These are phyloP conservation scores for Drosophila trichaetosa DNA, from an alignment of 2,888 invertebrate genomes.

Conservation along the genomic window DNA sequence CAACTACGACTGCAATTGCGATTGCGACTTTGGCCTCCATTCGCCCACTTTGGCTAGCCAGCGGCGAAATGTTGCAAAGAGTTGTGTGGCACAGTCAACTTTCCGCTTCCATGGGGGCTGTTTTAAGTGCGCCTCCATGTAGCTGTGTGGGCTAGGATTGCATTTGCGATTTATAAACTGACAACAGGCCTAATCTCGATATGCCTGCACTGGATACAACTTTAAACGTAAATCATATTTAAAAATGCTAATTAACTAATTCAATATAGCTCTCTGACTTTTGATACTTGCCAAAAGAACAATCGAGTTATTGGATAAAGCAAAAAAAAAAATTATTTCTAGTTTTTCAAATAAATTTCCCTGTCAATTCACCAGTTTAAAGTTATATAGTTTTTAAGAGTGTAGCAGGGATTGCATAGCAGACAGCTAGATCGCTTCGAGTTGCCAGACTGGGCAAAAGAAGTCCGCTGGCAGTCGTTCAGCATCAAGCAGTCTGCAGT, in stretches of 20 bases:
- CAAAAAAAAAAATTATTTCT: background rate
- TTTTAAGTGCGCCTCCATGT: background rate
- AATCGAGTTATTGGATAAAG: background rate
- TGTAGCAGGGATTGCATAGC: background rate
- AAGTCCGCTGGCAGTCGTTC: background rate
- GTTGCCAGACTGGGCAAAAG: background rate
- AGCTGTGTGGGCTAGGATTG: conserved; percentile 28
- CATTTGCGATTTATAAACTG: background rate
- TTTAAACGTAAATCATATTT: background rate
- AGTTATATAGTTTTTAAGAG: background rate
- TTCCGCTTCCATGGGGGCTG: conserved; percentile 29
- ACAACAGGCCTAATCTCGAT: background rate
- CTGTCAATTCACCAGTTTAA: background rate
- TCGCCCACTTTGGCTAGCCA: conserved; percentile 43
- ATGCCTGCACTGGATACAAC: background rate
- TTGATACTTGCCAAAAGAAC: background rate
- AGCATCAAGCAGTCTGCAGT: background rate
- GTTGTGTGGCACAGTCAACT: background rate
- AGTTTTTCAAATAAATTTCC: background rate
- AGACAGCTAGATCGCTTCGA: background rate
- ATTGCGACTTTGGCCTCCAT: conserved; percentile 44
- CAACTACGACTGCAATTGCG: conserved; percentile 13
- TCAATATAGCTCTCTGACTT: background rate
- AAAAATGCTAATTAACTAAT: background rate
- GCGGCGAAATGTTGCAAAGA: conserved; percentile 36